Evolutionary conservation across 53 echinoderm and acorn worm species (phyloP).

Genomic region (Pentamera pediparva): DNA sequence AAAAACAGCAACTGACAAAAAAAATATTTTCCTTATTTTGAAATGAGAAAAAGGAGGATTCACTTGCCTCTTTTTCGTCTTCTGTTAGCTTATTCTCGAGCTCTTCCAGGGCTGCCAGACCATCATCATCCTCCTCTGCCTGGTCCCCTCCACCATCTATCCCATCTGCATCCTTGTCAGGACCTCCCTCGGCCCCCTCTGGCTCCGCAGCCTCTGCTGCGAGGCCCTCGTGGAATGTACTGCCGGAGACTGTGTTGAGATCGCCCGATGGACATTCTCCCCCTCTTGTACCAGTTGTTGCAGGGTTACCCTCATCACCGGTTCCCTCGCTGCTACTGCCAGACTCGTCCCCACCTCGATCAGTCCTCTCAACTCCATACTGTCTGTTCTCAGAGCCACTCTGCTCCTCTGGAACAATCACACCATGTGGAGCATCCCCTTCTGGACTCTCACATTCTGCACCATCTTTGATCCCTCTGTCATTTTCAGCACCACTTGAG

Average conservation of each 20-base stretch:
- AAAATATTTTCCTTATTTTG: no score
- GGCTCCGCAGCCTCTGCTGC: constrained; percentile 3
- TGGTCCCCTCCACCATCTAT: background rate
- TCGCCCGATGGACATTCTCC: background rate
- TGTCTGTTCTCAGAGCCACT: background rate
- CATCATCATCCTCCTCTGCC: constrained; percentile 21
- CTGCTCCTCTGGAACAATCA: no score
- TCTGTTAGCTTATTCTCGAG: constrained; percentile 68
- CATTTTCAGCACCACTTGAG: no score
- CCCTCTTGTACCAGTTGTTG: background rate
- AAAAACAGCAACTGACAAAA: background rate
- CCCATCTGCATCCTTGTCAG: background rate
- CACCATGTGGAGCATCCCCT: no score
- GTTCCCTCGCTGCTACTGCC: background rate
- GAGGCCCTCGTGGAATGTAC: background rate
- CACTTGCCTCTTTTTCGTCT: constrained; percentile 68
- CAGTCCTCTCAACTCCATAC: background rate
- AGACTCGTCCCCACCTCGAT: background rate
- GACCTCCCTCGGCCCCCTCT: background rate
- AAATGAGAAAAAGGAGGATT: background rate
- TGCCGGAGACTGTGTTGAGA: background rate
- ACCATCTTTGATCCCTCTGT: no score
- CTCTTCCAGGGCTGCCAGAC: constrained; percentile 46
- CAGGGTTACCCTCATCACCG: background rate
- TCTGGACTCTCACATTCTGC: no score